Conservation (phyloP, 2,113 vertebrate species). For the Corvus hawaiiensis region DNA sequence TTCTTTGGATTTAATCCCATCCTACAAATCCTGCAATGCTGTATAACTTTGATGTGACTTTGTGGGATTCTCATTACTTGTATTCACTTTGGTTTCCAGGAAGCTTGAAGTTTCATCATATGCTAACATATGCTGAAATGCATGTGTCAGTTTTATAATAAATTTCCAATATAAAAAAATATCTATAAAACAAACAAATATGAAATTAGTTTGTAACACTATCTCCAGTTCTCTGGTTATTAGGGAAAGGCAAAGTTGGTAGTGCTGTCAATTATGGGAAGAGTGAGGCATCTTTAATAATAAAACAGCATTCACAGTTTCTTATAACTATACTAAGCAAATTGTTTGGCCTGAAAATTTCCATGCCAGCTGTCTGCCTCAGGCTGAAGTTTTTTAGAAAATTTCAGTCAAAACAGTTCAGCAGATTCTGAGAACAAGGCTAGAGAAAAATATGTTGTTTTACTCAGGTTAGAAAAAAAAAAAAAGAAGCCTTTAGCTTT, state of each 20-base stretch:
- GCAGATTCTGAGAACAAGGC: constrained; percentile 50
- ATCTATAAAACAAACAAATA: neutral
- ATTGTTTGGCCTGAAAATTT: constrained; percentile 64
- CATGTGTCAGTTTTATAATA: constrained; percentile 28
- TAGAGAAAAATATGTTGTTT: constrained; percentile 52
- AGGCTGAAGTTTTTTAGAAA: constrained; percentile 51
- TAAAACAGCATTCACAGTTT: constrained; percentile 26
- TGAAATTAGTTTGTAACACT: constrained; percentile 14
- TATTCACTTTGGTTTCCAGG: neutral
- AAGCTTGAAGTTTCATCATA: constrained; percentile 42
- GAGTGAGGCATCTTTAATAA: constrained; percentile 35
- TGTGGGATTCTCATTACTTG: constrained; percentile 20
- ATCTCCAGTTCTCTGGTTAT: constrained; percentile 32
- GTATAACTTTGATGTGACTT: neutral
- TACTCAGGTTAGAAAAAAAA: neutral
- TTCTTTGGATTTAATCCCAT: neutral
- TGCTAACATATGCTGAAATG: constrained; percentile 24
- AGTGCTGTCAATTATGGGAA: constrained; percentile 17
- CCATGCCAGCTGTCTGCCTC: constrained; percentile 60
- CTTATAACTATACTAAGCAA: constrained; percentile 53
- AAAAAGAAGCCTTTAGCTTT: neutral
- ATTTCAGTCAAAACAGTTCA: constrained; percentile 60
- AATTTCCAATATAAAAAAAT: constrained; percentile 24
- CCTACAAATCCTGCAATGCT: neutral
- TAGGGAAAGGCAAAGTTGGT: neutral